phyloP scores from a whole-genome alignment of 2,888 invertebrate species.

The Gymnosoma rotundatum region DNA sequence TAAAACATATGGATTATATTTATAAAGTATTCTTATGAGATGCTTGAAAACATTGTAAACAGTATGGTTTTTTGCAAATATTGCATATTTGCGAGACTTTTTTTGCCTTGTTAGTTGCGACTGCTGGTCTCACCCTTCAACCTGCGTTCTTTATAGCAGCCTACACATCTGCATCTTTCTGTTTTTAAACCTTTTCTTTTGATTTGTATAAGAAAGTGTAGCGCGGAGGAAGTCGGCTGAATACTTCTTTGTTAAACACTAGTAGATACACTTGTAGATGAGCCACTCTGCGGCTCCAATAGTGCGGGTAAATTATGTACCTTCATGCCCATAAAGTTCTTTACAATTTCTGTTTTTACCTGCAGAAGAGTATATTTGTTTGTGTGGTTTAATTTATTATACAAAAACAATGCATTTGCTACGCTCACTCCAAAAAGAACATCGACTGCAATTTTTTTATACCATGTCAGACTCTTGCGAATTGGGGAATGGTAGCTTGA shows the following conservation, averaged over 20 bases:
- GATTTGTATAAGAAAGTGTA: neutral
- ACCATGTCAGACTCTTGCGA: conserved; percentile 28
- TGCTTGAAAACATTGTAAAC: neutral
- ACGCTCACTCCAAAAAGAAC: conserved; percentile 25
- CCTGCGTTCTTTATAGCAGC: too few species aligned
- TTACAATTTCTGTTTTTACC: too few species aligned
- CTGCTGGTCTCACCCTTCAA: too few species aligned
- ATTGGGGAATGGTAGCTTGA: conserved; percentile 14
- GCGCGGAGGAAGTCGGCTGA: neutral
- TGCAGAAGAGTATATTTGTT: neutral
- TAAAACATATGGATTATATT: neutral
- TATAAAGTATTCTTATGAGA: neutral
- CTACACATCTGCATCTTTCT: neutral
- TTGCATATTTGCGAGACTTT: too few species aligned
- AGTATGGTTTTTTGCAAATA: too few species aligned
- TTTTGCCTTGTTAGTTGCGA: too few species aligned
- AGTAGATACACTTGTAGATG: neutral
- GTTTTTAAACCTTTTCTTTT: neutral
- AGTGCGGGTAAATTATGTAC: neutral
- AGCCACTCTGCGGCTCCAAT: conserved; percentile 1
- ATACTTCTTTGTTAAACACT: neutral
- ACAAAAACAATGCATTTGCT: conserved; percentile 28
- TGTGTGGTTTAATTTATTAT: conserved; percentile 9
- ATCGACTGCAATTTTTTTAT: conserved; percentile 36
- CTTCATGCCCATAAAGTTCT: too few species aligned